These are phyloP conservation scores for Arnoldichthys spilopterus DNA, from an alignment of 2,797 vertebrate species.

Conservation along the genomic window DNA sequence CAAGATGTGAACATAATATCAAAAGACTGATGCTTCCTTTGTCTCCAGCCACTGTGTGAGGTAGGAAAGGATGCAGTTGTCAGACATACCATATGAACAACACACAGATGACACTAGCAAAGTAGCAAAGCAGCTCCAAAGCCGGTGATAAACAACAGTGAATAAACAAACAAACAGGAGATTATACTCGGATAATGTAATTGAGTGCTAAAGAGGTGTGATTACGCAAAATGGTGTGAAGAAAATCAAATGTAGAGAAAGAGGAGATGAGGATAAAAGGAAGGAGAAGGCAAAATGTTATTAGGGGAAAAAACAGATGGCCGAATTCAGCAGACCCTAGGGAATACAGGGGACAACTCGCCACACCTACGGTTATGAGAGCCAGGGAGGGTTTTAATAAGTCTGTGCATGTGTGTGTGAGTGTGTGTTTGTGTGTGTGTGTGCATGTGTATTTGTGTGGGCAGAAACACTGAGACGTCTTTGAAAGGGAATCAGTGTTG, in stretches of 20 bases:
- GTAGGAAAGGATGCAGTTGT: not conserved
- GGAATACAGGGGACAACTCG: slow-evolving; percentile 57
- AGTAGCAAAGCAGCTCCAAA: slow-evolving; percentile 27
- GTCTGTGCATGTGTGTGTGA: slow-evolving; percentile 3
- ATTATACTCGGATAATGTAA: slow-evolving; percentile 42
- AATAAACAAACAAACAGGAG: slow-evolving; percentile 48
- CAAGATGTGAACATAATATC: not conserved
- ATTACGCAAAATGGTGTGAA: slow-evolving; percentile 56
- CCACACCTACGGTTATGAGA: slow-evolving; percentile 57
- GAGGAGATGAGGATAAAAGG: slow-evolving; percentile 45
- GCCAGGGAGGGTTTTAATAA: slow-evolving; percentile 52
- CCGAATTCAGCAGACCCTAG: slow-evolving; percentile 52
- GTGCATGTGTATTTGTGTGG: slow-evolving; percentile 7
- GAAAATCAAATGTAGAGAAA: slow-evolving; percentile 51
- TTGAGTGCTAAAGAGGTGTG: slow-evolving; percentile 55
- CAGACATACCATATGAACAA: not conserved
- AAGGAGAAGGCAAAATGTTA: slow-evolving; percentile 50
- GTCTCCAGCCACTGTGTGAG: not conserved
- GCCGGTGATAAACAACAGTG: slow-evolving; percentile 36
- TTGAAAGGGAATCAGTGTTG: slow-evolving; percentile 35
- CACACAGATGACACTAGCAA: slow-evolving; percentile 17
- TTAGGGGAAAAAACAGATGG: slow-evolving; percentile 57
- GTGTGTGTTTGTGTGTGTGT: not conserved
- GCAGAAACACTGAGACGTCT: slow-evolving; percentile 22
- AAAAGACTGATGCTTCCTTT: not conserved